Conservation (phyloP, 2,888 invertebrate species). For the Aspidapion aeneum region DNA sequence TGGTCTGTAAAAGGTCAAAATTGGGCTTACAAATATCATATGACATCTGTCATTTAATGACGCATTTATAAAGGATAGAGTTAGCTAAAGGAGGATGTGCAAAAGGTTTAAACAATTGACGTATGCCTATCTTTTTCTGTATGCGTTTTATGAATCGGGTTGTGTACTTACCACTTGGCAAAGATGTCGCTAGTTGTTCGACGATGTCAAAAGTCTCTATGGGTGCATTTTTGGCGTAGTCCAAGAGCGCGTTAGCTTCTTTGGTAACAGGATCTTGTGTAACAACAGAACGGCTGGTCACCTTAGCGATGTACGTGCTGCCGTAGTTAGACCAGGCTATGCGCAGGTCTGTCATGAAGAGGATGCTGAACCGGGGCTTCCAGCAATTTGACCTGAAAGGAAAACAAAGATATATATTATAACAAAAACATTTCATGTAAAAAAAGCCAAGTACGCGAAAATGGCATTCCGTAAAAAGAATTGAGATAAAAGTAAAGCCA, state of each 20-base stretch:
- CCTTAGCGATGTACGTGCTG: conserved; percentile 51
- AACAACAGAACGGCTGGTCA: conserved; percentile 57
- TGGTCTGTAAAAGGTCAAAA: no score
- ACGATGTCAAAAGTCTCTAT: conserved; percentile 40
- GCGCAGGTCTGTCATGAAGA: conserved; percentile 68
- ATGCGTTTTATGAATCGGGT: no score
- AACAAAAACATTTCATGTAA: no score
- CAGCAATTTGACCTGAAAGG: conserved; percentile 57
- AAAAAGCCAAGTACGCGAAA: no score
- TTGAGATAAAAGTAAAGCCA: no score
- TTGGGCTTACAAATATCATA: no score
- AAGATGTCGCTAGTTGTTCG: conserved; percentile 35
- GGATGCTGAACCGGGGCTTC: conserved; percentile 63
- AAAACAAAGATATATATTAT: neutral
- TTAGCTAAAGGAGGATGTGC: no score
- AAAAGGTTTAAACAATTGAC: no score
- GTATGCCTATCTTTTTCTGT: no score
- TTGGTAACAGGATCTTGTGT: conserved; percentile 70
- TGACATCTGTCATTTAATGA: no score
- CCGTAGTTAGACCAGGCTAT: conserved; percentile 58
- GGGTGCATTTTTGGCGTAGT: conserved; percentile 50
- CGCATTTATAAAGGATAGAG: no score
- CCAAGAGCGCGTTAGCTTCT: conserved; percentile 56
- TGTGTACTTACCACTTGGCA: conserved; percentile 50
- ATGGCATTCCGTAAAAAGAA: no score